These are phyloP conservation scores for Phoenicopterus ruber DNA, from an alignment of 2,113 vertebrate genomes.

Conservation along the genomic window DNA sequence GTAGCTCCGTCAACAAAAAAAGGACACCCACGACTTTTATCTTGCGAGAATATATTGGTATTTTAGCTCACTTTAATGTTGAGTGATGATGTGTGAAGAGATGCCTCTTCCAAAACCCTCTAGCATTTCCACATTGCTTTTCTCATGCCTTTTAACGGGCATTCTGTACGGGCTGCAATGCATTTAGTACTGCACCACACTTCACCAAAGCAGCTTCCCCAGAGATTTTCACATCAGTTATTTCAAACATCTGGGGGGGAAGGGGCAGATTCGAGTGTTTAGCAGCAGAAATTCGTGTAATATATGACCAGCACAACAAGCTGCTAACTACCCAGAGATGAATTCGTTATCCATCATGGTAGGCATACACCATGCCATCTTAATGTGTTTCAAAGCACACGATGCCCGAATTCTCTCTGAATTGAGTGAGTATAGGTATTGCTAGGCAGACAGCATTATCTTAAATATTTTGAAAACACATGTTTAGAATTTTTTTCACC, in stretches of 20 bases:
- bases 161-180: not conserved
- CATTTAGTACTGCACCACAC: not conserved
- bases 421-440: not conserved
- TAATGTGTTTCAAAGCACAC: rapidly evolving
- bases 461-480: not conserved
- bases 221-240: not conserved
- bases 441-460: not conserved
- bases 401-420: not conserved
- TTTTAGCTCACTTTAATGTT: not conserved
- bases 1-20: not conserved
- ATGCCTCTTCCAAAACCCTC: not conserved
- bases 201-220: not conserved
- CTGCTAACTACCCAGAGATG: not conserved
- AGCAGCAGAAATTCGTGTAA: not conserved
- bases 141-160: not conserved
- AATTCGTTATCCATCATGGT: not conserved
- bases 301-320: not conserved
- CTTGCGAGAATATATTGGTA: not conserved
- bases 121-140: not conserved
- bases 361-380: not conserved
- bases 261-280: not conserved
- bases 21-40: not conserved
- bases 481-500: rapidly evolving
- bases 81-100: not conserved
- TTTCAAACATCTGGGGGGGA: not conserved